Conservation (phyloP, 1,140 invertebrate species). For the Eriocheir sinensis region DNA sequence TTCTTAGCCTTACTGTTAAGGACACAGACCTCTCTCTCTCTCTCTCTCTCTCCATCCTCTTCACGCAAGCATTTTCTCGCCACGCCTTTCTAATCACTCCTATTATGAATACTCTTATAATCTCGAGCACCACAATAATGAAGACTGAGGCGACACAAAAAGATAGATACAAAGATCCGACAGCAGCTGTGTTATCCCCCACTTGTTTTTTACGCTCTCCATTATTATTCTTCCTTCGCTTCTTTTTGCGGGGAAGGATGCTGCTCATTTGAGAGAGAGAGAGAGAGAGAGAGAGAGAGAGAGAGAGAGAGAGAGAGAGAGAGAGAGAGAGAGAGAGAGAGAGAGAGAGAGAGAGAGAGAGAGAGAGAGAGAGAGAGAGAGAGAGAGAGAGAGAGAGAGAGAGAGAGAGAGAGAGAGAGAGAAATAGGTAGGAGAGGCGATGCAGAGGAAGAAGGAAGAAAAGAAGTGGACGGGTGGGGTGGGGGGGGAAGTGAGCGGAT, state of each 20-base stretch:
- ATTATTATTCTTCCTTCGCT: conserved; percentile 5
- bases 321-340: too few species aligned
- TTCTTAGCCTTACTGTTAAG: not conserved
- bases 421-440: too few species aligned
- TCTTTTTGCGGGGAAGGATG: not conserved
- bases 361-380: not conserved
- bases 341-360: not conserved
- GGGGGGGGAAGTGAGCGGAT: not conserved
- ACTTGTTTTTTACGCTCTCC: not conserved
- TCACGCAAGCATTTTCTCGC: too few species aligned
- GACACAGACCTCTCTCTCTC: not conserved
- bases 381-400: not conserved
- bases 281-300: not conserved
- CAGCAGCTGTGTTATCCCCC: not conserved
- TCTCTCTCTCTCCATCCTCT: not conserved
- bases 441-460: too few species aligned
- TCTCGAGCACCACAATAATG: not conserved
- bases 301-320: not conserved
- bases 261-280: too few species aligned
- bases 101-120: not conserved
- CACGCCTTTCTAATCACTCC: not conserved
- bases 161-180: not conserved
- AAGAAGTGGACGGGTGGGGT: too few species aligned
- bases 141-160: not conserved
- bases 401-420: too few species aligned